Percentiles rank a stretch among this genome's conserved stretches.
Conservation (phyloP, 2,113 vertebrate species). For the Oreochromis niloticus region DNA sequence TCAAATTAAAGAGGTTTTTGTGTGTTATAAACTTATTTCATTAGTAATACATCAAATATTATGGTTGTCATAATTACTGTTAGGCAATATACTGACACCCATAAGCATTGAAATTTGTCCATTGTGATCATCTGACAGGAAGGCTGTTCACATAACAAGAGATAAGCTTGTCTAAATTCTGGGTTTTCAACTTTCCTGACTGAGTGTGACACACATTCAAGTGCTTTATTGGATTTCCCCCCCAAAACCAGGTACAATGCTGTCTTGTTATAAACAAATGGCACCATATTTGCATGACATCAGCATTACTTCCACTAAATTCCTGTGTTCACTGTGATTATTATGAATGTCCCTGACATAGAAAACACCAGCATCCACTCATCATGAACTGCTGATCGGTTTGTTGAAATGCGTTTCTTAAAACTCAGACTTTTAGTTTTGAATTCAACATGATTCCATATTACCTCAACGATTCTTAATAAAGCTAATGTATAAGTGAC, state of each 20-base stretch:
- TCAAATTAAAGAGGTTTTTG: too few relatives aligned
- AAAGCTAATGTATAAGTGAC: not conserved
- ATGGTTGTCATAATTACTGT: not conserved
- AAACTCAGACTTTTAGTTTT: not conserved
- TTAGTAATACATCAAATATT: not conserved
- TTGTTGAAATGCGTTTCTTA: not conserved
- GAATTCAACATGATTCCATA: not conserved
- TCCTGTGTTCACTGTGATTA: not conserved
- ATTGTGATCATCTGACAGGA: not conserved
- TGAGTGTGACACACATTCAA: not conserved
- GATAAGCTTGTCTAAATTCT: not conserved
- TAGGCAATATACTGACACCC: not conserved
- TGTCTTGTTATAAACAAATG: not conserved
- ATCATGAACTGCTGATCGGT: not conserved
- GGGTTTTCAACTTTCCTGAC: not conserved
- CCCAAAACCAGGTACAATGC: rapidly evolving
- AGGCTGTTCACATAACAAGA: not conserved
- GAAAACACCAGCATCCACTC: not conserved
- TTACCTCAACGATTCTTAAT: not conserved
- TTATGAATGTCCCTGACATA: not conserved
- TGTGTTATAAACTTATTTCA: not conserved
- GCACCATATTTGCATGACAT: not conserved
- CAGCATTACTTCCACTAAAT: not conserved
- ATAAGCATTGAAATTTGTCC: not conserved
- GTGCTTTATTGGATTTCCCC: rapidly evolving